phyloP scores from a whole-genome alignment of 2,797 vertebrate genomes.

The Malacoraja senta region DNA sequence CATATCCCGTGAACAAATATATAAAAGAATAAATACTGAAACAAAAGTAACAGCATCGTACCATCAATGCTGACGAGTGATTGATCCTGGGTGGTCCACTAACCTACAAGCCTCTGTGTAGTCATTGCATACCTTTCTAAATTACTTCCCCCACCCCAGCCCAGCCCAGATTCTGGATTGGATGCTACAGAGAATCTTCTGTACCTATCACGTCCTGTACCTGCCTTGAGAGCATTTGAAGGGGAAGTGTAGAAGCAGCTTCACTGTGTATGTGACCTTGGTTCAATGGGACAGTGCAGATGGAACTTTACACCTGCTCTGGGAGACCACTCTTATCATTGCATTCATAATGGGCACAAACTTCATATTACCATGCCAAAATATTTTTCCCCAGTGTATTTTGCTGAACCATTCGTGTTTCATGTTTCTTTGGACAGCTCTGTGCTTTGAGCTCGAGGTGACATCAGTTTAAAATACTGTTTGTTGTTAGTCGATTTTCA shows the following conservation, averaged over 20 bases:
- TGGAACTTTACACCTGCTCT: not conserved
- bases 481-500: not conserved
- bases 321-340: not conserved
- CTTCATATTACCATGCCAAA: not conserved
- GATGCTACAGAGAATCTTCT: not conserved
- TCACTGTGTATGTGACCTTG: not conserved
- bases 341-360: not conserved
- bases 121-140: not conserved
- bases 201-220: not conserved
- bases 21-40: too few species aligned
- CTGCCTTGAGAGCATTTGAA: too few species aligned
- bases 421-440: not conserved
- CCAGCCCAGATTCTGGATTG: too few species aligned
- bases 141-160: not conserved
- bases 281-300: not conserved
- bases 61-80: not conserved
- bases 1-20: too few species aligned
- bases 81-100: not conserved
- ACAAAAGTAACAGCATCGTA: not conserved
- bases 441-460: not conserved
- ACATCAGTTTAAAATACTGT: not conserved
- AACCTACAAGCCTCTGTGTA: not conserved
- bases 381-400: not conserved
- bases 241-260: not conserved
- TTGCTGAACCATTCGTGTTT: not conserved